These are phyloP conservation scores for Melanitta fusca DNA, from an alignment of 2,797 vertebrate genomes.

Conservation along the genomic window DNA sequence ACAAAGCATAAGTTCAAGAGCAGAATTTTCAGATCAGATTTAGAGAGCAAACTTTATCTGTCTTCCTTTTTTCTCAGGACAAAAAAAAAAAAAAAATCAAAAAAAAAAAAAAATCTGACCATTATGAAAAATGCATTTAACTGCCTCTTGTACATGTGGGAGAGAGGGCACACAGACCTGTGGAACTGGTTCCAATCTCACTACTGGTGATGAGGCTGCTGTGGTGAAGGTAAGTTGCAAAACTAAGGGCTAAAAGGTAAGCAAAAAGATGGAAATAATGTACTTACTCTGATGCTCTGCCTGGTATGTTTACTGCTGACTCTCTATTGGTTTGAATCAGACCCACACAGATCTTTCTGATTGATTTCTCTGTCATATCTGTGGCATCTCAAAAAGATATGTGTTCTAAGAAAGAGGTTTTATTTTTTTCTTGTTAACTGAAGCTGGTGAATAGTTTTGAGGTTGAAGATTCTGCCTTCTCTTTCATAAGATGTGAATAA, in stretches of 20 bases:
- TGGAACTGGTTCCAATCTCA: neutral
- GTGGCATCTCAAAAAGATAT: neutral
- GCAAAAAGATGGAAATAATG: neutral
- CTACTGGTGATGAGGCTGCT: neutral
- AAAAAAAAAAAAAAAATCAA: too few species aligned
- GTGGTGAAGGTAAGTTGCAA: neutral
- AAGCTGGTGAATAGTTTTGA: neutral
- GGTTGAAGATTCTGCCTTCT: neutral
- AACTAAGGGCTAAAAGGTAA: neutral
- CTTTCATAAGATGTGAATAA: constrained; percentile 28
- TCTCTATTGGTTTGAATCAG: neutral
- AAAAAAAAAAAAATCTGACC: neutral
- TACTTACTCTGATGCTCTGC: neutral
- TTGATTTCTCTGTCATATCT: neutral
- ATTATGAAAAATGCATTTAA: neutral
- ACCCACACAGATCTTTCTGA: neutral
- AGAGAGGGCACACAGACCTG: neutral
- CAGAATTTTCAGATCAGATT: neutral
- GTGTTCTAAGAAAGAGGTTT: neutral
- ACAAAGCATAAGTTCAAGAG: neutral
- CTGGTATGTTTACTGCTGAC: neutral
- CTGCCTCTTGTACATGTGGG: neutral
- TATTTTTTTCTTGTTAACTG: neutral
- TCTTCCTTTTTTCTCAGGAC: neutral
- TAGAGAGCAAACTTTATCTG: neutral